These are phyloP conservation scores for Numenius phaeopus DNA, from an alignment of 2,797 vertebrate genomes.

Conservation along the genomic window DNA sequence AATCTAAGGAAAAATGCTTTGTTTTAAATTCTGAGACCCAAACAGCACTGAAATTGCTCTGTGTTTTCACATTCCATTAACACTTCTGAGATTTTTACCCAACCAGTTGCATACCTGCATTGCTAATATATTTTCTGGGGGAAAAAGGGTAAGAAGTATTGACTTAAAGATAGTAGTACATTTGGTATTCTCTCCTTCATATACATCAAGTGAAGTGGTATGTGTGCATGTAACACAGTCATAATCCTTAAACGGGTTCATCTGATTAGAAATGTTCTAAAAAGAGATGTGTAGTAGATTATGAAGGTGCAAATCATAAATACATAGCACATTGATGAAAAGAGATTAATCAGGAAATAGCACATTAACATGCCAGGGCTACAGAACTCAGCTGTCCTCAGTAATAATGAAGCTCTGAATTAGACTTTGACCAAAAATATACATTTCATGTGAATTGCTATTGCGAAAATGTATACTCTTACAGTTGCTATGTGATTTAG, in stretches of 20 bases:
- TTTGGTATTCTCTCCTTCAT: not conserved
- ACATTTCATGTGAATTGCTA: not conserved
- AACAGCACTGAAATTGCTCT: not conserved
- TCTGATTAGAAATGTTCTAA: not conserved
- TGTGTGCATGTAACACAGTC: rapidly evolving
- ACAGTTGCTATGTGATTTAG: slow-evolving; percentile 13
- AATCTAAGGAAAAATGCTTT: not conserved
- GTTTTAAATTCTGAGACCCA: not conserved
- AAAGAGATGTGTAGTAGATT: not conserved
- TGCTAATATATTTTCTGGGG: not conserved
- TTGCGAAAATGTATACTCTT: not conserved
- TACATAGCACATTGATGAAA: not conserved
- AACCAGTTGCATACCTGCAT: not conserved
- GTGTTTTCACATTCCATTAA: not conserved
- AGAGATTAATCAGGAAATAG: not conserved
- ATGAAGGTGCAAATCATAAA: not conserved
- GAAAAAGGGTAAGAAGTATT: not conserved
- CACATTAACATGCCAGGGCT: not conserved
- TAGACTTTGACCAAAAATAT: not conserved
- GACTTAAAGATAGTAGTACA: not conserved
- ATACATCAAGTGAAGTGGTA: not conserved
- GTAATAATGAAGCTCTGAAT: not conserved
- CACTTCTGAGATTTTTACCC: not conserved
- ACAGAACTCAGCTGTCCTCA: not conserved
- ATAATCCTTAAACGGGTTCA: not conserved